A percentile compares a stretch with the other conserved stretches of the same genome.
Evolutionary conservation across 1,140 invertebrate genomes (phyloP).

Genomic region (Mycetomoellerius zeteki): DNA sequence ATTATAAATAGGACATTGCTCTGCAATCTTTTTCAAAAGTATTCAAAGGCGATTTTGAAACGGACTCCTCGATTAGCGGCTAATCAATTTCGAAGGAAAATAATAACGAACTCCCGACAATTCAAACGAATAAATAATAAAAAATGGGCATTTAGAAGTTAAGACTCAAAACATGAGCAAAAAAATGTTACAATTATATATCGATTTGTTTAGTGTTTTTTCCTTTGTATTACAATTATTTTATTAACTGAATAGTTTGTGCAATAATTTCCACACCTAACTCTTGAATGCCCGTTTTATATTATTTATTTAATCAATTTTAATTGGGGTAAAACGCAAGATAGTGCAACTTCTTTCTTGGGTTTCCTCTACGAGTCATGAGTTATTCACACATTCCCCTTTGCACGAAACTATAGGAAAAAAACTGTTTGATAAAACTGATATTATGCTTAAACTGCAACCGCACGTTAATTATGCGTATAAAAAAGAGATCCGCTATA

Average conservation of each 20-base stretch:
- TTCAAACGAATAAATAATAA: no score
- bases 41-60: constrained; percentile 3
- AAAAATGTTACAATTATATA: no score
- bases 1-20: background rate
- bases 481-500: background rate
- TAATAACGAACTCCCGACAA: no score
- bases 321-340: constrained; percentile 19
- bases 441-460: background rate
- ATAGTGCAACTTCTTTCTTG: background rate
- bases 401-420: background rate
- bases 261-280: no score
- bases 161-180: no score
- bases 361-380: no score
- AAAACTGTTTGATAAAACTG: background rate
- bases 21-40: background rate
- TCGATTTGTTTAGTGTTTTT: no score
- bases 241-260: no score
- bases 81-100: no score
- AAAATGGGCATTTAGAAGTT: no score
- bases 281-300: no score
- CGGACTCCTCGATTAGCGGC: background rate
- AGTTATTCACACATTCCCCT: background rate
- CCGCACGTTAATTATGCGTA: background rate
- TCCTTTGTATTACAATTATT: no score
- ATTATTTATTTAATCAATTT: background rate